Conservation (phyloP, 2,797 vertebrate genomes). For the Glossophaga mutica region DNA sequence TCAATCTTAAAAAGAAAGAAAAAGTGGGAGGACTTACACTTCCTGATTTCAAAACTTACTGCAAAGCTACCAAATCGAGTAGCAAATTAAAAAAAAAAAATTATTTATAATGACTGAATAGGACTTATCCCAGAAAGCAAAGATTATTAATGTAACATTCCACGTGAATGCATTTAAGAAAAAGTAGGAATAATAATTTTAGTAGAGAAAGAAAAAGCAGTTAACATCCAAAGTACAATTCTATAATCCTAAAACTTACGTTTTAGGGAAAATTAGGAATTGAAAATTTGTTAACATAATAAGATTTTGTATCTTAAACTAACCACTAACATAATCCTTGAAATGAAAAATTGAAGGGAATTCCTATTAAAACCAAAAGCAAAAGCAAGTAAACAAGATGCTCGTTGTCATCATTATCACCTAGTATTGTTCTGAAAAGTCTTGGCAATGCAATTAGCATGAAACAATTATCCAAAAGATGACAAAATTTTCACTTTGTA, state of each 20-base stretch:
- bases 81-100: not conserved
- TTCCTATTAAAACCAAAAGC: slow-evolving; percentile 9
- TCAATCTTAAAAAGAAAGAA: not conserved
- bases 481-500: not conserved
- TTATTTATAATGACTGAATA: not conserved
- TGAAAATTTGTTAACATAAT: not conserved
- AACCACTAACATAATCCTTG: not conserved
- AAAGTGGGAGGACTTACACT: not conserved
- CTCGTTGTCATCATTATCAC: not conserved
- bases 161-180: not conserved
- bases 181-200: not conserved
- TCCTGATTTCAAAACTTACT: not conserved
- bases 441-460: not conserved
- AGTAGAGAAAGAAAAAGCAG: not conserved
- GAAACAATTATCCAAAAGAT: not conserved
- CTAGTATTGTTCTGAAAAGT: not conserved
- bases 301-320: not conserved
- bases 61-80: not conserved
- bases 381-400: not conserved
- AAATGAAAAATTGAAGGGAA: not conserved
- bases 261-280: not conserved
- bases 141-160: not conserved
- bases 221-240: not conserved
- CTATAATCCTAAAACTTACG: not conserved
- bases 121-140: slow-evolving; percentile 9